Conservation (phyloP, 1,140 invertebrate genomes). For the Pristionchus pacificus region DNA sequence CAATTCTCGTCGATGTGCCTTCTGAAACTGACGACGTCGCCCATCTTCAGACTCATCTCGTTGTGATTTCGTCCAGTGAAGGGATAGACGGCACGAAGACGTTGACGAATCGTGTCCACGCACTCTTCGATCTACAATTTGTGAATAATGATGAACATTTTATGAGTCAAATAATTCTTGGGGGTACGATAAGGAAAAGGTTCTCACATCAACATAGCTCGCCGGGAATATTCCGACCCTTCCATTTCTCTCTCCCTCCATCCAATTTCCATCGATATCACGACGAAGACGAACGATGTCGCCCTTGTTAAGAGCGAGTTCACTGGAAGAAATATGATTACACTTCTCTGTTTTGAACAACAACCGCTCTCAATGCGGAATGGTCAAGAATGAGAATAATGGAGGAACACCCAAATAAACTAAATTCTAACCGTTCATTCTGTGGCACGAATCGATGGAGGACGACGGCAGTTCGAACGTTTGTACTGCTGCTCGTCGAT, state of each 20-base stretch:
- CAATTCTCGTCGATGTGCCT: conserved; percentile 34
- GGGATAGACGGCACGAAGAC: conserved; percentile 31
- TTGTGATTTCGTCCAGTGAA: conserved; percentile 36
- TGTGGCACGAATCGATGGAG: conserved; percentile 32
- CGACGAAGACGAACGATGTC: conserved; percentile 80
- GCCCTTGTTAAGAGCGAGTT: conserved; percentile 82
- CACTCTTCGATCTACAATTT: conserved; percentile 3
- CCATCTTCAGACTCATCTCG: conserved; percentile 34
- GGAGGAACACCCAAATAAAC: neutral
- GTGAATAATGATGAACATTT: neutral
- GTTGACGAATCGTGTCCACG: conserved; percentile 6
- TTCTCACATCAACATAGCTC: conserved; percentile 59
- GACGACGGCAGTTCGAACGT: conserved; percentile 24
- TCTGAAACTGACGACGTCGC: conserved; percentile 20
- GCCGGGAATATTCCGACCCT: conserved; percentile 83
- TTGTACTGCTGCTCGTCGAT: neutral
- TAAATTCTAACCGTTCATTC: neutral
- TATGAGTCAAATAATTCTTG: no score
- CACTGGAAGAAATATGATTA: conserved; percentile 63
- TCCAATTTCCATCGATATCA: conserved; percentile 86
- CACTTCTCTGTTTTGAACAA: conserved; percentile 2
- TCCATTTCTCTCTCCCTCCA: conserved; percentile 82
- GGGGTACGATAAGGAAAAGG: no score
- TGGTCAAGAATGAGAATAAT: neutral
- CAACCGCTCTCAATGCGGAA: neutral